phyloP scores from a whole-genome alignment of 2,113 vertebrate species.

The Stigmatopora argus region DNA sequence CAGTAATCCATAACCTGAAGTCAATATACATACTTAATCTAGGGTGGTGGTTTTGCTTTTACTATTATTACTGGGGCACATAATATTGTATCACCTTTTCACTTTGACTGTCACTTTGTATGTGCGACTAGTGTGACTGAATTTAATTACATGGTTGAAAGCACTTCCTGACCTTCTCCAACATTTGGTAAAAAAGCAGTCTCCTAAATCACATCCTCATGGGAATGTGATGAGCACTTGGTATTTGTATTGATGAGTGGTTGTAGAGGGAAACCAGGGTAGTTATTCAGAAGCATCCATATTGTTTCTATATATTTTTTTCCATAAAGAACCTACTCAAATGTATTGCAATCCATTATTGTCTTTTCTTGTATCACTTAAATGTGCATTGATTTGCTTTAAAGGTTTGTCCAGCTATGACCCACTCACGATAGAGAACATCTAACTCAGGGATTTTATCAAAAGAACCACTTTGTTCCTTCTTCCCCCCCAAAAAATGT shows the following conservation, averaged over 20 bases:
- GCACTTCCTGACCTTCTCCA: slow-evolving; percentile 42
- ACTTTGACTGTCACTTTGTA: slow-evolving; percentile 6
- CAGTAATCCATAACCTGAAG: slow-evolving; percentile 16
- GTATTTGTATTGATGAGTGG: neutral
- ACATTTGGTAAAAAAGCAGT: slow-evolving; percentile 15
- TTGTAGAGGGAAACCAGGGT: neutral
- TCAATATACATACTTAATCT: slow-evolving; percentile 35
- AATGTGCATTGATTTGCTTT: neutral
- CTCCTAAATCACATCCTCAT: slow-evolving; percentile 23
- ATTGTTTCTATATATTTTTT: neutral
- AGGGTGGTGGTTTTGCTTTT: slow-evolving; percentile 22
- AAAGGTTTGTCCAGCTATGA: slow-evolving; percentile 3
- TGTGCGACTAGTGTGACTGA: slow-evolving; percentile 37
- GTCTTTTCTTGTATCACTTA: neutral
- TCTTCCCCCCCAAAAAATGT: too few species aligned
- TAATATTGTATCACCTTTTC: slow-evolving; percentile 35
- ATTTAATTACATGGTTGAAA: slow-evolving; percentile 36
- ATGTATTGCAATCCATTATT: neutral
- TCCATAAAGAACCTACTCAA: neutral
- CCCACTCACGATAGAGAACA: neutral
- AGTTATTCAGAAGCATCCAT: neutral
- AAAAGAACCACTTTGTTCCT: neutral
- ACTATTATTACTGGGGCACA: slow-evolving; percentile 17
- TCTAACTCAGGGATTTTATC: neutral
- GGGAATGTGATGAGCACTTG: slow-evolving; percentile 10